Evolutionary conservation across 2,888 invertebrate species (phyloP).

Genomic region (Drosophila antonietae): DNA sequence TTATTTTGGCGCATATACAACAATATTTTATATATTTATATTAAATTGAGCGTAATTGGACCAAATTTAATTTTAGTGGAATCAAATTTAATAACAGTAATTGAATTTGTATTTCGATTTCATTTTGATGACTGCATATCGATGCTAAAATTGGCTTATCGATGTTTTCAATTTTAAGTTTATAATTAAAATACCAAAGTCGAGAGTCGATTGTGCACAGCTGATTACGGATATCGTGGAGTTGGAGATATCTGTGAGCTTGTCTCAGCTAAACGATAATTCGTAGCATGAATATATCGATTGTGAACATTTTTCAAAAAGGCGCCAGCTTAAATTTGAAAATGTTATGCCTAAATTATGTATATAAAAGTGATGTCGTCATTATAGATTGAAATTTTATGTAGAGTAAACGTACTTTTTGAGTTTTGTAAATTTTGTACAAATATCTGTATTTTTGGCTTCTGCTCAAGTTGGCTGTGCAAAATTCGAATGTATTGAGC

Average conservation of each 20-base stretch:
- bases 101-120: too few relatives aligned
- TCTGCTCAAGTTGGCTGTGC: slow-evolving; percentile 33
- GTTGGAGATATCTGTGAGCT: too few relatives aligned
- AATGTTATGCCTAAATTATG: background rate
- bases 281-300: background rate
- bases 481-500: background rate
- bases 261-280: background rate
- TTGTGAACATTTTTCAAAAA: background rate
- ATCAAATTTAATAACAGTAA: too few relatives aligned
- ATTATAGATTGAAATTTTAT: background rate
- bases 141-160: background rate
- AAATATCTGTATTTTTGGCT: background rate
- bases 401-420: background rate
- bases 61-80: too few relatives aligned
- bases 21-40: too few relatives aligned
- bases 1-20: too few relatives aligned
- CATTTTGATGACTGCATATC: background rate
- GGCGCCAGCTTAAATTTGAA: background rate
- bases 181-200: background rate
- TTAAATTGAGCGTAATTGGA: too few relatives aligned
- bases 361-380: background rate
- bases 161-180: background rate
- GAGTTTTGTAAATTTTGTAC: background rate
- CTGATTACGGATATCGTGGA: background rate
- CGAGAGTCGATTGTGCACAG: background rate